A percentile compares a stretch with the other conserved stretches of the same genome.
Conservation (phyloP, 2,797 vertebrate species). For the Manis javanica region DNA sequence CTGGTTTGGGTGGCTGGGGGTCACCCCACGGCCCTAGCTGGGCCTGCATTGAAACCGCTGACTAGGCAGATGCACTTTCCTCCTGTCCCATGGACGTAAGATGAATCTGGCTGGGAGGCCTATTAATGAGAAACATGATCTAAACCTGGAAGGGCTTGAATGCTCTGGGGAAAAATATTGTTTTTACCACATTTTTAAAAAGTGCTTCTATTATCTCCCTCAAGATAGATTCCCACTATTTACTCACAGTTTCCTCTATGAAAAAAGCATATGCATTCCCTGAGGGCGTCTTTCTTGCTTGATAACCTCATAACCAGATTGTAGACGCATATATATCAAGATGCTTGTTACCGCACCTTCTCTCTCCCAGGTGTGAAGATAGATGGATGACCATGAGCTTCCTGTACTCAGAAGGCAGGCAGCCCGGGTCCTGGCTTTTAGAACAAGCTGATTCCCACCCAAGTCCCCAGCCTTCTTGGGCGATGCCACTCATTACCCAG, state of each 20-base stretch:
- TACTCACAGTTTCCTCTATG: slow-evolving; percentile 69
- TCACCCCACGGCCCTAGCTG: not conserved
- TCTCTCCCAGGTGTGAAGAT: slow-evolving; percentile 63
- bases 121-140: slow-evolving; percentile 78
- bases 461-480: not conserved
- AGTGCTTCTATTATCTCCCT: slow-evolving; percentile 71
- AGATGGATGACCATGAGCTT: slow-evolving; percentile 34
- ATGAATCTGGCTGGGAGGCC: slow-evolving; percentile 62
- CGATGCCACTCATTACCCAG: not conserved
- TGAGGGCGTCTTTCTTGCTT: slow-evolving; percentile 67
- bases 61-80: slow-evolving; percentile 40
- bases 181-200: slow-evolving; percentile 73
- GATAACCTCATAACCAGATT: slow-evolving; percentile 80
- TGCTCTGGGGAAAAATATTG: slow-evolving; percentile 71
- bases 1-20: not conserved
- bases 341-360: slow-evolving; percentile 69
- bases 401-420: not conserved
- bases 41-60: slow-evolving; percentile 63
- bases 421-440: not conserved
- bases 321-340: slow-evolving; percentile 64
- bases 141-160: slow-evolving; percentile 63
- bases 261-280: slow-evolving; percentile 71
- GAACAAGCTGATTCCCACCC: not conserved
- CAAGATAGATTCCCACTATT: slow-evolving; percentile 78
- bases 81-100: slow-evolving; percentile 48